Conservation (phyloP, 2,113 vertebrate genomes). For the Rostratula benghalensis region DNA sequence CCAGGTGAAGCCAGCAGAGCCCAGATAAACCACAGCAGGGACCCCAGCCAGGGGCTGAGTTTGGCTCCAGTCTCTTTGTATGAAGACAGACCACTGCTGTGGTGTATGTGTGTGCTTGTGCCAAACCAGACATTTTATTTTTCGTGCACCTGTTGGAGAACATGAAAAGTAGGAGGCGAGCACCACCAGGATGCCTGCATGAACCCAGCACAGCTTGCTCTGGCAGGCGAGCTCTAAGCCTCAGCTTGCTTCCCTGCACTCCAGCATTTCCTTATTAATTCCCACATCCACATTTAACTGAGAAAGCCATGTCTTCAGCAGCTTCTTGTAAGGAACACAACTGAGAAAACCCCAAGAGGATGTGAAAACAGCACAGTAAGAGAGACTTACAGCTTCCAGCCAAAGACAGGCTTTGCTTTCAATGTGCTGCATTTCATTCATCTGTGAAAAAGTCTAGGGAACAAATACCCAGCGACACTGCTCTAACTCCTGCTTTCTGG, state of each 20-base stretch:
- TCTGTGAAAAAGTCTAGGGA: background rate
- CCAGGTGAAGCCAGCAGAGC: background rate
- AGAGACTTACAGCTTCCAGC: background rate
- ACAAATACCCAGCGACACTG: background rate
- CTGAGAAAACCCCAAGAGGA: slow-evolving; percentile 17
- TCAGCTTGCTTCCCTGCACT: background rate
- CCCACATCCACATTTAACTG: background rate
- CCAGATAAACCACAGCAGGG: background rate
- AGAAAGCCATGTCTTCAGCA: background rate
- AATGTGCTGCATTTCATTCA: background rate
- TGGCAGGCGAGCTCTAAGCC: background rate
- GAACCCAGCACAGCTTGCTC: background rate
- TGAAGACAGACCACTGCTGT: background rate
- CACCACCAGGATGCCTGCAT: background rate
- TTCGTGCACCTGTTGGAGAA: background rate
- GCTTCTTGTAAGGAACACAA: background rate
- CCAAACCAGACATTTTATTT: background rate
- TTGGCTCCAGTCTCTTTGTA: background rate
- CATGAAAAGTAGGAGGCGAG: background rate
- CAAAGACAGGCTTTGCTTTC: background rate
- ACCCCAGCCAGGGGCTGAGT: background rate
- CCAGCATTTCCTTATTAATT: slow-evolving; percentile 21
- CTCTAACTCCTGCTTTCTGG: background rate
- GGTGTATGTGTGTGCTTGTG: background rate
- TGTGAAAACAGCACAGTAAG: slow-evolving; percentile 5